Base-by-base conservation (phyloP, 2,888 invertebrate species). In the Cantharis flavilabris region DNA sequence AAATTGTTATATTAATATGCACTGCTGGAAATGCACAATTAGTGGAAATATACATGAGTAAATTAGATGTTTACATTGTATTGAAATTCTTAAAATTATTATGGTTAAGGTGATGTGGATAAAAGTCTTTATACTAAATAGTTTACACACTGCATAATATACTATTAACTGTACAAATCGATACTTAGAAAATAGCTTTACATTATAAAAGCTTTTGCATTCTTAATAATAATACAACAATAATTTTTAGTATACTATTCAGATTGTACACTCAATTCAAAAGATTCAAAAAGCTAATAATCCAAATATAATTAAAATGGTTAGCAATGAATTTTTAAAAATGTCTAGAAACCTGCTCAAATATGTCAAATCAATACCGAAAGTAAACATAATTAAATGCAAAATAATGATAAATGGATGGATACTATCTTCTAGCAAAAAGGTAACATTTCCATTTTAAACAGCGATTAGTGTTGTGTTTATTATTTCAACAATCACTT, bases 361-460 rank as follows among this genome's bases (percentile, higher is more conserved):
- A 49, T 9, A 49, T 49, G 49, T 49, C 49, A 64, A 72, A 72
- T 72, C 72, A 20, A 72, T 72, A 64, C 10, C 11, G 9, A 64
- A 72, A 13, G 30, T 72, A 72, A 64, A 72, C 64, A 72, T 16
- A 18, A 30, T 72, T 72, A 67, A 14, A 11, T 18, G 70, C 20
- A 63, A 71, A 71, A 67, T n/a, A 67, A 33, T 72, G 67, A 72
- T 72, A 67, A 72, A 72, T 33, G 72, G 49, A 65, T 18, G 23
- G 65, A 65, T 65, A 20, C 49, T 49, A 49, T 33, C 33, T 33
- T 5, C 1, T 1, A 13, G 33, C 7, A n/a, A 49, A 49, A 49
- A 49, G n/a, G 49, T 49, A n/a, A n/a, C n/a, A 49, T 49, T 49
- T 49, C n/a, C n/a, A 49, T 49, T 49, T n/a, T 49, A 49, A 49